These are phyloP conservation scores for Tichodroma muraria DNA, from an alignment of 2,113 vertebrate genomes.

Conservation along the genomic window DNA sequence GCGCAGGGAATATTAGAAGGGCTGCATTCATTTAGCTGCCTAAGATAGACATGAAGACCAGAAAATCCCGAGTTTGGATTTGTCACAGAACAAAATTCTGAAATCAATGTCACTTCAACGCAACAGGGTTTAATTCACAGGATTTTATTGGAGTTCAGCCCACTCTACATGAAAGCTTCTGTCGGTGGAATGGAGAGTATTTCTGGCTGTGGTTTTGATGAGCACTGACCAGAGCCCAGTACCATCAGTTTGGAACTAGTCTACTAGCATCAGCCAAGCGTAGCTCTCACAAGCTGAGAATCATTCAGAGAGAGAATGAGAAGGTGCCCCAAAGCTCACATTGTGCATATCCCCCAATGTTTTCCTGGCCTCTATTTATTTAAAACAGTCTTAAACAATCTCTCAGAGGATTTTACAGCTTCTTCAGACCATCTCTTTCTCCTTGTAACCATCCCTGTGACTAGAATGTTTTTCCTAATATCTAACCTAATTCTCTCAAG, in stretches of 20 bases:
- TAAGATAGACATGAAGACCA: neutral
- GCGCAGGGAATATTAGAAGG: neutral
- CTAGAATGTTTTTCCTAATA: neutral
- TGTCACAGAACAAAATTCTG: slow-evolving; percentile 2
- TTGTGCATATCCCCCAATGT: neutral
- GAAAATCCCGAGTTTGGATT: slow-evolving; percentile 25
- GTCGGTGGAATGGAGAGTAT: neutral
- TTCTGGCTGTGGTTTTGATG: neutral
- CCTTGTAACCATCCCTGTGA: neutral
- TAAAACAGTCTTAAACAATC: neutral
- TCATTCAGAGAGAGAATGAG: neutral
- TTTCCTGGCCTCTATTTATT: neutral
- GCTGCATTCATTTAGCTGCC: neutral
- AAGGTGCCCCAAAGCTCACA: neutral
- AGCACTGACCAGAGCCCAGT: neutral
- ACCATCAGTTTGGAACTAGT: neutral
- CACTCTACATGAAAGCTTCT: neutral
- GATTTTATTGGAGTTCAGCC: neutral
- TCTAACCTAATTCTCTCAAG: neutral
- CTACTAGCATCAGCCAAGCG: neutral
- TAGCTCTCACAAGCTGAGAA: neutral
- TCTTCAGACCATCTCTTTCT: neutral
- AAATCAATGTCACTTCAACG: neutral
- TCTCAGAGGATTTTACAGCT: neutral
- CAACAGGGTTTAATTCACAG: neutral